Percentiles rank a stretch among this genome's conserved stretches.
Evolutionary conservation across 2,888 invertebrate species (phyloP).

Genomic region (Drosophila paranaensis): DNA sequence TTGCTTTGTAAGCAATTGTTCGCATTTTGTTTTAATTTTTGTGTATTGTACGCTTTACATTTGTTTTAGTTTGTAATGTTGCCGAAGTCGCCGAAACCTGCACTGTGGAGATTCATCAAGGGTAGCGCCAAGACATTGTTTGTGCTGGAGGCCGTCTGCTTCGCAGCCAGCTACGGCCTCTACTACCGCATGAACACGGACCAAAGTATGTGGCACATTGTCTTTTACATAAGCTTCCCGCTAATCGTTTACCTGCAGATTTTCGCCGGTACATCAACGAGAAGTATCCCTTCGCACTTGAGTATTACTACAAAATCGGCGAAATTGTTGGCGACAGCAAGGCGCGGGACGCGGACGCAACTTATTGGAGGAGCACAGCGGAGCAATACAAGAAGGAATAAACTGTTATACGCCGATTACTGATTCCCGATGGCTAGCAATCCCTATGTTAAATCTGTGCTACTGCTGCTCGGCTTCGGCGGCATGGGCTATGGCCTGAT

Average conservation of each 20-base stretch:
- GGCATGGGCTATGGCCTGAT: constrained; percentile 88
- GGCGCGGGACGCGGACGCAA: constrained; percentile 86
- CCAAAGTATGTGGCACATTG: constrained; percentile 86
- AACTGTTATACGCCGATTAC: neutral
- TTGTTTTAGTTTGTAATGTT: constrained; percentile 86
- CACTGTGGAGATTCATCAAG: constrained; percentile 86
- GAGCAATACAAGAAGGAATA: constrained; percentile 51
- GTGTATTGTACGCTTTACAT: constrained; percentile 17
- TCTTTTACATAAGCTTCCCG: constrained; percentile 58
- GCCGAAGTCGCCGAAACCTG: constrained; percentile 87
- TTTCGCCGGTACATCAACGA: constrained; percentile 89
- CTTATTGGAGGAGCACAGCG: constrained; percentile 85
- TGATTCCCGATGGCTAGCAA: constrained; percentile 78
- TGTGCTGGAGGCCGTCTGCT: constrained; percentile 87
- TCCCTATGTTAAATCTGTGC: constrained; percentile 85
- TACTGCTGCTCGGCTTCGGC: constrained; percentile 88
- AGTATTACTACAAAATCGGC: constrained; percentile 89
- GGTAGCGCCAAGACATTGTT: constrained; percentile 87
- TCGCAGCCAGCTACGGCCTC: constrained; percentile 87
- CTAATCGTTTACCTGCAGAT: constrained; percentile 86
- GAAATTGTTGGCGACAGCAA: constrained; percentile 86
- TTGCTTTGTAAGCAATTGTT: constrained; percentile 44
- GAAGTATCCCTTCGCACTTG: constrained; percentile 88
- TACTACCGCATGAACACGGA: constrained; percentile 90
- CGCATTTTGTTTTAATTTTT: constrained; percentile 7